Evolutionary conservation across 2,113 vertebrate genomes (phyloP).

Genomic region (Macquaria australasica): DNA sequence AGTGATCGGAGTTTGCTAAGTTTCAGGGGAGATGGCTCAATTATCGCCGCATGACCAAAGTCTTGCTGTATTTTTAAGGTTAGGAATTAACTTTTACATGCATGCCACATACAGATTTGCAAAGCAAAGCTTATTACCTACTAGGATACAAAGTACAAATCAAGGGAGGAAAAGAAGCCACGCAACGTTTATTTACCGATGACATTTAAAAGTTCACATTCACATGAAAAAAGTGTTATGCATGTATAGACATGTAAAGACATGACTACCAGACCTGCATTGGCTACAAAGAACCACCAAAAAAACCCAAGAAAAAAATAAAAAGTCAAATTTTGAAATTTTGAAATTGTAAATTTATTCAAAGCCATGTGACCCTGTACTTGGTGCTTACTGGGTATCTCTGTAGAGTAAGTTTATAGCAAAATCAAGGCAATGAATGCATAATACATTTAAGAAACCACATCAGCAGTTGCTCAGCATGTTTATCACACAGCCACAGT

Average conservation of each 20-base stretch:
- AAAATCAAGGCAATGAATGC: not conserved
- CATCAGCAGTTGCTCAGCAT: not conserved
- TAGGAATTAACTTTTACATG: not conserved
- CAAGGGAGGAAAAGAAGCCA: not conserved
- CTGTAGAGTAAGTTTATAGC: not conserved
- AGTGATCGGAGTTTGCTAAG: not conserved
- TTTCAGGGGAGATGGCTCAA: not conserved
- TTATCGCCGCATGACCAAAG: not conserved
- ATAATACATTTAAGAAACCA: not conserved
- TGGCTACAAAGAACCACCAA: not conserved
- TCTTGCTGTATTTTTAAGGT: not conserved
- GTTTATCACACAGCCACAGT: not conserved
- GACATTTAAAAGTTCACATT: not conserved
- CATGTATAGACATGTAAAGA: not conserved
- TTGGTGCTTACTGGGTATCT: not conserved
- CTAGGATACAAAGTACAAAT: not conserved
- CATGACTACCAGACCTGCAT: not conserved
- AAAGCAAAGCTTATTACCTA: slow-evolving; percentile 1
- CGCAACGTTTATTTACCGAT: not conserved
- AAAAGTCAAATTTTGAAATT: not conserved
- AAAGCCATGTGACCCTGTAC: not conserved
- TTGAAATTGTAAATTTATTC: not conserved
- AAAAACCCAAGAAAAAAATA: no score
- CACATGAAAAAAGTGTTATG: not conserved
- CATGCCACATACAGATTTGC: not conserved